These are phyloP conservation scores for Thunnus albacares DNA, from an alignment of 2,797 vertebrate genomes.

Conservation along the genomic window DNA sequence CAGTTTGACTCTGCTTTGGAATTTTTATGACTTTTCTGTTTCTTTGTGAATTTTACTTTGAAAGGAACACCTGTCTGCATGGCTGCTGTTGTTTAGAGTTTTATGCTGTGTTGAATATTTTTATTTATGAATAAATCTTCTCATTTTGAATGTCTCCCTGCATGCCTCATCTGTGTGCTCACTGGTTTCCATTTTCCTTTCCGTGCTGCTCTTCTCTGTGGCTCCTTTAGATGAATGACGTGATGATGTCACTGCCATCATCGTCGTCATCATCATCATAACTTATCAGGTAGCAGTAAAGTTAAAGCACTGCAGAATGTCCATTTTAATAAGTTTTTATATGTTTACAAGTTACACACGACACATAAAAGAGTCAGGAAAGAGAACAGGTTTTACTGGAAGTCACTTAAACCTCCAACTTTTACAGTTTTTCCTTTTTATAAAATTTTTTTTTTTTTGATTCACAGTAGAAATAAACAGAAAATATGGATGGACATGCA, in stretches of 20 bases:
- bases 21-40: constrained; percentile 45
- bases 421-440: too few relatives aligned
- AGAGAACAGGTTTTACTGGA: too few relatives aligned
- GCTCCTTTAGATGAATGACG: constrained; percentile 23
- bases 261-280: constrained; percentile 27
- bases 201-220: constrained; percentile 45
- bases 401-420: too few relatives aligned
- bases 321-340: neutral
- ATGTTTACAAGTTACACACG: too few relatives aligned
- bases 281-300: neutral
- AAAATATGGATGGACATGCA: too few relatives aligned
- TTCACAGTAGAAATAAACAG: too few relatives aligned
- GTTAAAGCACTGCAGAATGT: constrained; percentile 50
- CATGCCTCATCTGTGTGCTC: constrained; percentile 79
- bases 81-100: constrained; percentile 54
- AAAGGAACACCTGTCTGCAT: constrained; percentile 71
- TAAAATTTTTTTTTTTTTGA: too few relatives aligned
- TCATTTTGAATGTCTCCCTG: constrained; percentile 62
- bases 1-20: constrained; percentile 38
- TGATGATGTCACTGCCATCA: neutral
- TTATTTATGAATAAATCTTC: constrained; percentile 86
- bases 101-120: constrained; percentile 59
- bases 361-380: too few relatives aligned
- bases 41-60: constrained; percentile 50
- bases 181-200: constrained; percentile 48